Evolutionary conservation across 2,888 invertebrate genomes (phyloP).

Genomic region (Tachina fera): DNA sequence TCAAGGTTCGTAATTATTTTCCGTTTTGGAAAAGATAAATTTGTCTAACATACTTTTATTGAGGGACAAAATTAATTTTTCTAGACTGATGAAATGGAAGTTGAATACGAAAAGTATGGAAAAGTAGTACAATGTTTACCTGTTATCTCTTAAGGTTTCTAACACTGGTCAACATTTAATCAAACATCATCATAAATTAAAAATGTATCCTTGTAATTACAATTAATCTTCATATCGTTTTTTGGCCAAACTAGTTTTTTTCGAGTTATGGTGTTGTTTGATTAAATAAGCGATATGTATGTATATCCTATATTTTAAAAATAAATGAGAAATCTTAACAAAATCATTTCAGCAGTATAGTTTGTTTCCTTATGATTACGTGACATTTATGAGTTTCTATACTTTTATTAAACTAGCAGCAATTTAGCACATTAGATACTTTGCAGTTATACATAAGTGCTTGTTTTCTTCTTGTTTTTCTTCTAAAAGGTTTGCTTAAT

Average conservation of each 20-base stretch:
- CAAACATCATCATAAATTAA: too few relatives aligned
- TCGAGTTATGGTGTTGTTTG: too few relatives aligned
- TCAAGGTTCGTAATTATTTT: too few relatives aligned
- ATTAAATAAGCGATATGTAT: not conserved
- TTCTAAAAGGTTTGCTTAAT: conserved; percentile 24
- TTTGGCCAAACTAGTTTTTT: not conserved
- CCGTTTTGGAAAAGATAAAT: too few relatives aligned
- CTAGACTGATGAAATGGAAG: too few relatives aligned
- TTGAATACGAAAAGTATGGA: too few relatives aligned
- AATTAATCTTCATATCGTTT: not conserved
- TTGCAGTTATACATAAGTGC: not conserved
- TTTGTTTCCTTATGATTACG: conserved; percentile 67
- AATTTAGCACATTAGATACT: conserved; percentile 65
- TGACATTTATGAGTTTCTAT: conserved; percentile 58
- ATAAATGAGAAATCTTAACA: not conserved
- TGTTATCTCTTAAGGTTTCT: too few relatives aligned
- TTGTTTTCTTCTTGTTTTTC: not conserved
- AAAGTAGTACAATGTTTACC: too few relatives aligned
- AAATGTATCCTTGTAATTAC: too few relatives aligned
- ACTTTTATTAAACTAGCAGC: conserved; percentile 29
- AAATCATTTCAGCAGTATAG: conserved; percentile 8
- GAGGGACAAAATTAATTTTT: too few relatives aligned
- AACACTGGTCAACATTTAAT: too few relatives aligned
- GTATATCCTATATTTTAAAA: not conserved
- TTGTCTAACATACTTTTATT: too few relatives aligned